These are phyloP conservation scores for Egretta garzetta DNA, from an alignment of 2,113 vertebrate species.

Conservation along the genomic window DNA sequence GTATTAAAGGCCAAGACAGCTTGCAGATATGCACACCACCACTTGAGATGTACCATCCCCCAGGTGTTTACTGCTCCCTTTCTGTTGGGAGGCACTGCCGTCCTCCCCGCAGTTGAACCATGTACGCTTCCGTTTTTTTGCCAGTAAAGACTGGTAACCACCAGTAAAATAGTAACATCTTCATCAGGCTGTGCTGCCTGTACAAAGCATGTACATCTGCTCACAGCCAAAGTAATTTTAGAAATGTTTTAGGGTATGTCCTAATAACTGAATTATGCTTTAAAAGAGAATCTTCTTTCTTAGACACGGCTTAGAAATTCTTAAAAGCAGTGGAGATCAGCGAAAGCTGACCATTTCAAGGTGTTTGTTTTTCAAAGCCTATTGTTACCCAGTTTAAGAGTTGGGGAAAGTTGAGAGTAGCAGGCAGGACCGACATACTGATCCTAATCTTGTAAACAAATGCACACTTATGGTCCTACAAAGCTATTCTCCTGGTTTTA, in stretches of 20 bases:
- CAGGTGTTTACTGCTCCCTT: neutral
- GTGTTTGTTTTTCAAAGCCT: neutral
- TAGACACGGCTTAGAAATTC: accelerated
- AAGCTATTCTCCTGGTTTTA: neutral
- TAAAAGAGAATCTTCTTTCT: neutral
- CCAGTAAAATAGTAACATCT: neutral
- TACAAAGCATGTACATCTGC: neutral
- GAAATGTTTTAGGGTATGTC: neutral
- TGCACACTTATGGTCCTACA: accelerated
- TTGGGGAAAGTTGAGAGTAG: neutral
- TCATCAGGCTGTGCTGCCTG: neutral
- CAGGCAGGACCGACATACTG: neutral
- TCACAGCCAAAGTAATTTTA: neutral
- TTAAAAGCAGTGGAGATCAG: neutral
- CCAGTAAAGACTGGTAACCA: neutral
- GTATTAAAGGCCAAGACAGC: neutral
- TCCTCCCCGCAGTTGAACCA: neutral
- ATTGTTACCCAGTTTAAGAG: neutral
- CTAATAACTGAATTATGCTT: neutral
- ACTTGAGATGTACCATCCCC: neutral
- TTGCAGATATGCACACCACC: accelerated
- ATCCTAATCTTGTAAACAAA: neutral
- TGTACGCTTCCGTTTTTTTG: neutral
- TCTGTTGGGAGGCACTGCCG: neutral
- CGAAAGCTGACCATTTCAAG: neutral